These are phyloP conservation scores for Brachyhypopomus occidentalis DNA, from an alignment of 2,113 vertebrate genomes.

Conservation along the genomic window DNA sequence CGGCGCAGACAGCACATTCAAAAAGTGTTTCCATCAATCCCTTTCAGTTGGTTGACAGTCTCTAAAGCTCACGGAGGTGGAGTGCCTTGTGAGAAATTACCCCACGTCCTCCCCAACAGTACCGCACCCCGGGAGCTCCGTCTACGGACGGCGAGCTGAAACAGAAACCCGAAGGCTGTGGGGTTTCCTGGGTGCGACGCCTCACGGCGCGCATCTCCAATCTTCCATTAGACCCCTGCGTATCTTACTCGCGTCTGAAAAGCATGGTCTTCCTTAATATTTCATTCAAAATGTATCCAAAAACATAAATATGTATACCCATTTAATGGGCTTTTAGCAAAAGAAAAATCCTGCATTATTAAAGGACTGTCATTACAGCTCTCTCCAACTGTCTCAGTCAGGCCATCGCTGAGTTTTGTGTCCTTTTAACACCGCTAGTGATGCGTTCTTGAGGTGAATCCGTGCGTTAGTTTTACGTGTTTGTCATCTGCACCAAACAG, in stretches of 20 bases:
- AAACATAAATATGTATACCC: slow-evolving; percentile 1
- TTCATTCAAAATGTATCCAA: slow-evolving; percentile 26
- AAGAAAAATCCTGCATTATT: neutral
- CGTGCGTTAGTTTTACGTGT: neutral
- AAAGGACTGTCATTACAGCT: slow-evolving; percentile 2
- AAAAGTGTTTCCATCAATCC: slow-evolving; percentile 32
- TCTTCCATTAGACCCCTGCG: too few species aligned
- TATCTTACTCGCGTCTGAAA: neutral
- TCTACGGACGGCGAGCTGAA: neutral
- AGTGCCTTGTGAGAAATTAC: slow-evolving; percentile 21
- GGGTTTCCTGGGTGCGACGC: neutral
- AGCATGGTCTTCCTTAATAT: neutral
- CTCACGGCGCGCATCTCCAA: too few species aligned
- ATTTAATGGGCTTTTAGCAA: neutral
- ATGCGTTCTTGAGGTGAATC: neutral
- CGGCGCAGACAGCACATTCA: slow-evolving; percentile 14
- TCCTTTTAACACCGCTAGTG: neutral
- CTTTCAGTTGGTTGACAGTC: slow-evolving; percentile 24
- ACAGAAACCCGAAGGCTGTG: too few species aligned
- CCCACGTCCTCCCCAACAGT: slow-evolving; percentile 21
- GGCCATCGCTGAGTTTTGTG: neutral
- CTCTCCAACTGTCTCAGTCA: neutral
- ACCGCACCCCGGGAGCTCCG: neutral
- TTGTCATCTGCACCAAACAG: neutral
- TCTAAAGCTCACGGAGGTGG: slow-evolving; percentile 19